A percentile compares a stretch with the other conserved stretches of the same genome.
Conservation (phyloP, 2,888 invertebrate genomes). For the Suillia variegata region DNA sequence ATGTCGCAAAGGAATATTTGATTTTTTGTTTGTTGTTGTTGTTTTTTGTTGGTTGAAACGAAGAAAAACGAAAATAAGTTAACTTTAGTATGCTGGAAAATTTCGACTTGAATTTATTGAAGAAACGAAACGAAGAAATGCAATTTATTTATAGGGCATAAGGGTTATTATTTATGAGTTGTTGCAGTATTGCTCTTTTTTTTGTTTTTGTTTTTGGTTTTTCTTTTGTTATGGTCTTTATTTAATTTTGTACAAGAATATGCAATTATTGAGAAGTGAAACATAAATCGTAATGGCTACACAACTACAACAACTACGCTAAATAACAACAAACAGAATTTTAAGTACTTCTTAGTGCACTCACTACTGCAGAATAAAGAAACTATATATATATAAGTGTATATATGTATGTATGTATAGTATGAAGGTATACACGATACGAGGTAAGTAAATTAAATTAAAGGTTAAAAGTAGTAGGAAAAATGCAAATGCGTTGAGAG, state of each 20-base stretch:
- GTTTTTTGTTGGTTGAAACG: background rate
- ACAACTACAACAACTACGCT: conserved; percentile 24
- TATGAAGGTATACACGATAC: too few relatives aligned
- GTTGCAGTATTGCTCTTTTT: too few relatives aligned
- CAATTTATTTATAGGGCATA: conserved; percentile 40
- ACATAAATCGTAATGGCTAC: conserved; percentile 45
- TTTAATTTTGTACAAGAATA: conserved; percentile 50
- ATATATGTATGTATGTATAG: too few relatives aligned
- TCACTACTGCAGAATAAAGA: background rate
- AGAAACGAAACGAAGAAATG: conserved; percentile 25
- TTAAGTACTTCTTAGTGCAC: too few relatives aligned
- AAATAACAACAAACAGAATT: background rate
- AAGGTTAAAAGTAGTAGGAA: too few relatives aligned
- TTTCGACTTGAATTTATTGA: background rate
- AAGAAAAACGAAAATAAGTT: background rate
- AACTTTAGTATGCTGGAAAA: conserved; percentile 5
- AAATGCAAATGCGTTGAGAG: too few relatives aligned
- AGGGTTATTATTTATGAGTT: conserved; percentile 48
- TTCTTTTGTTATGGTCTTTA: too few relatives aligned
- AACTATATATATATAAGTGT: too few relatives aligned
- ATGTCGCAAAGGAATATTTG: conserved; percentile 12
- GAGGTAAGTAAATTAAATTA: too few relatives aligned
- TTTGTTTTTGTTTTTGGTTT: too few relatives aligned
- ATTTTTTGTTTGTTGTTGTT: conserved; percentile 3
- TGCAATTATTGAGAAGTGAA: conserved; percentile 52